Base-by-base conservation (phyloP, 1,140 invertebrate species). In the Gryon sp. region DNA sequence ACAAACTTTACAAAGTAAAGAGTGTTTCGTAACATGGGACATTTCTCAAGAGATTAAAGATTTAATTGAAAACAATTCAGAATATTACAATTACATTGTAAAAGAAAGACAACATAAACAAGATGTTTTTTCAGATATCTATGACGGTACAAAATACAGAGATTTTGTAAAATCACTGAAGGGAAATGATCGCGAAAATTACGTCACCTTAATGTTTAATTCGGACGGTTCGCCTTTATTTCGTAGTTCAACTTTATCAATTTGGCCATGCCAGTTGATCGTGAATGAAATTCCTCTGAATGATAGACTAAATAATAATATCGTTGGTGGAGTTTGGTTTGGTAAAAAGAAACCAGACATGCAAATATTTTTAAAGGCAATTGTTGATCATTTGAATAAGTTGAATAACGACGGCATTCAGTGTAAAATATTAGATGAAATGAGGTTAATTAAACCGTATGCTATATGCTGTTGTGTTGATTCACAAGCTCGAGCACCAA, bases 171-270 rank as follows among this genome's bases (percentile, higher is more conserved):
- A 46, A 12, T 45, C 36, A 1, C 36, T 66, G 0, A 26, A 40
- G 4, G 12, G 24, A 30, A 30, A 40, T 38, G 22, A 52, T 40
- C 9, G 22, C 18, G 6, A 55, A 18, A 32, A 38, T 20, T 77
- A 65, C 16, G 43, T 28, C 6, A 59, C 66, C 0, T 8, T 53
- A 1, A 45, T n/a, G 15, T 46, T 72, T 20, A 77, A 76, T 19
- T 52, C 48, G 5, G 68, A 73, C 59, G 68, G 57, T 7, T 45
- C 57, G 0, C 68, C 68, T 12, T 8, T 63, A 8, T 65, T 34
- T n/a, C 41, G 50, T n/a, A 76, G 63, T 50, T 76, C 63, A 9
- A 32, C 53, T 26, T 76, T 32, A 14, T 62, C 65, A n/a, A 28
- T 76, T 11, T 76, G 65, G 63, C 65, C 65, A 1, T 48, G 60